Base-by-base conservation (phyloP, 2,113 vertebrate genomes). In the Eclectus roratus region DNA sequence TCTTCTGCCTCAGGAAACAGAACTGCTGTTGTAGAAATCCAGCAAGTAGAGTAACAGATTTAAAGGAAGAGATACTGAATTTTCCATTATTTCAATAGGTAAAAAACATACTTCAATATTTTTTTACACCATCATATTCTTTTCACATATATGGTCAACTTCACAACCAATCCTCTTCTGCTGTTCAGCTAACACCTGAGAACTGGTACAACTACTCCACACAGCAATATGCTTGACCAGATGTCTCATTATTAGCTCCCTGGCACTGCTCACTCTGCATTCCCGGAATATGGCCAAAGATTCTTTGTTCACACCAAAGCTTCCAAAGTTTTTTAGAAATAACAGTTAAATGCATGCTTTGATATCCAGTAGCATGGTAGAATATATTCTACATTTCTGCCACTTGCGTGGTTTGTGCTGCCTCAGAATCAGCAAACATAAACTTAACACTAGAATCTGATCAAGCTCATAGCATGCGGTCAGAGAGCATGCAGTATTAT, bases 1-100 rank as follows among this genome's bases (percentile, higher is more conserved):
- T 96, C 97, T 97, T 97, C 85, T 89, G 65, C 90, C 61, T 96
- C 83, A 97, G 84, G 80, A 97, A 96, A 95, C 81, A 97, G 92
- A 96, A 94, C 88, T 77, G 73, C 64, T 94, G 89, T 41, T 79
- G 92, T 84, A 96, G 94, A 96, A 97, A 97, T 74, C 61, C 85
- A 76, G 87, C 93, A 93, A 95, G 44, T 37, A 91, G 61, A 13
- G 82, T 2, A 88, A 74, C 61, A 95, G 85, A 93, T 76, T 89
- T 95, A 86, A 60, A 94, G 68, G 39, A 71, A 90, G 41, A 66
- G 27, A 37, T 37, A 37, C 37, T 37, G 37, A 86, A 88, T 88
- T 95, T 94, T 81, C 80, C 66, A 71, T 90, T 39, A 82, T 92
- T 89, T 91, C 39, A 85, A 49, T 80, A 94, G 47, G 47, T 80